Conservation (phyloP, 2,113 vertebrate genomes). For the Orientallactaga bullata region DNA sequence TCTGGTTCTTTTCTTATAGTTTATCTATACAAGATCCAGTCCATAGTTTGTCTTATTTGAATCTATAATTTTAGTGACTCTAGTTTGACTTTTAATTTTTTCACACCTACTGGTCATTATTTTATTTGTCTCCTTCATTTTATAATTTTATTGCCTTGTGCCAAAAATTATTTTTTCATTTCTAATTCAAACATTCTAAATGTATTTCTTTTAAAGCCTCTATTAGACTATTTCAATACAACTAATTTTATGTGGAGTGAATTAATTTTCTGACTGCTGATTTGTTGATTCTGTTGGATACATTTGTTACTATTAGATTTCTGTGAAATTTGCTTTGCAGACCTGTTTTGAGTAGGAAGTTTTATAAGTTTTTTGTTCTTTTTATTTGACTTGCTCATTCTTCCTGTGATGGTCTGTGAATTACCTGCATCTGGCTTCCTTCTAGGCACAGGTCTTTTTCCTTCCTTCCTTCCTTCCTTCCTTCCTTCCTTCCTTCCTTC, state of each 20-base stretch:
- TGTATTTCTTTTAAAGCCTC: constrained; percentile 38
- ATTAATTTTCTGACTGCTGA: constrained; percentile 13
- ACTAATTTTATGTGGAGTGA: constrained; percentile 13
- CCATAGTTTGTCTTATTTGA: constrained; percentile 17
- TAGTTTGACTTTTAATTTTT: constrained; percentile 41
- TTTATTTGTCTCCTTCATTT: constrained; percentile 49
- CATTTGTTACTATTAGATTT: constrained; percentile 37
- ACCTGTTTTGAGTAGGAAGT: constrained; percentile 9
- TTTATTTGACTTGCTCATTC: constrained; percentile 19
- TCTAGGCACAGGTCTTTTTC: constrained; percentile 31
- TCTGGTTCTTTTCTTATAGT: background rate
- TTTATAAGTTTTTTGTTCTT: constrained; percentile 33
- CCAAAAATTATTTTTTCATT: constrained; percentile 42
- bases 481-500: too few species aligned
- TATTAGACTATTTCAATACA: constrained; percentile 29
- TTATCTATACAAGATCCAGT: constrained; percentile 29
- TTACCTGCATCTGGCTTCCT: background rate
- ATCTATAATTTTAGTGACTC: constrained; percentile 28
- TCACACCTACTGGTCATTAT: background rate
- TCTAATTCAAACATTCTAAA: constrained; percentile 45
- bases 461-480: too few species aligned
- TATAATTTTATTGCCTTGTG: constrained; percentile 38
- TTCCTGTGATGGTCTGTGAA: background rate
- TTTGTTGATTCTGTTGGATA: constrained; percentile 48
- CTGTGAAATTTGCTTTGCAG: constrained; percentile 45